phyloP scores from a whole-genome alignment of 2,888 invertebrate species.

The Macaria liturata region DNA sequence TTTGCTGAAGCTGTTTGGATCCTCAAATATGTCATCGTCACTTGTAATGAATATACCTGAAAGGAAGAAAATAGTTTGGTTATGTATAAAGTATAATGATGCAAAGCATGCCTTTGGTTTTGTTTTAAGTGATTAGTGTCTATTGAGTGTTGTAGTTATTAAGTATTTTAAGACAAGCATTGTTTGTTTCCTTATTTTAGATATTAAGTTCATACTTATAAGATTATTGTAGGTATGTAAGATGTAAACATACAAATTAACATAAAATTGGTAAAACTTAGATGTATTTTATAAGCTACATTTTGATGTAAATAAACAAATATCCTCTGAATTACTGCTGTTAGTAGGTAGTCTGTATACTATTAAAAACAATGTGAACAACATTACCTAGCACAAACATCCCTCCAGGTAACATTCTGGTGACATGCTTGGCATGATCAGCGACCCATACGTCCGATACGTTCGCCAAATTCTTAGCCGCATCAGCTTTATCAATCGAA shows the following conservation, averaged over 20 bases:
- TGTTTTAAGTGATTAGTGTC: too few species aligned
- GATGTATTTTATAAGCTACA: too few species aligned
- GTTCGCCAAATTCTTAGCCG: conserved; percentile 76
- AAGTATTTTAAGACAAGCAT: too few species aligned
- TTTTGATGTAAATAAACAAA: not conserved
- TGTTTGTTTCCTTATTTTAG: too few species aligned
- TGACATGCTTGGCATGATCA: conserved; percentile 93
- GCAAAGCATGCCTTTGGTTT: not conserved
- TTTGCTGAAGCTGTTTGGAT: conserved; percentile 81
- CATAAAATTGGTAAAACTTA: too few species aligned
- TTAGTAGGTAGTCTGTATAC: too few species aligned
- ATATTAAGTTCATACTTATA: too few species aligned
- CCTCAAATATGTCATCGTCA: conserved; percentile 85
- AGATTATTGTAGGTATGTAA: too few species aligned
- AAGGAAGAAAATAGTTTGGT: conserved; percentile 30
- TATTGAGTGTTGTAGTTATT: too few species aligned
- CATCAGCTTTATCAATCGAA: conserved; percentile 58
- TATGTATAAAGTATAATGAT: not conserved
- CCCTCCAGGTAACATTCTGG: conserved; percentile 95
- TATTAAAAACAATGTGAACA: not conserved
- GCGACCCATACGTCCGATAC: conserved; percentile 88
- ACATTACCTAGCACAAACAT: conserved; percentile 89
- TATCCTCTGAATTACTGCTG: too few species aligned
- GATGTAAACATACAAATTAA: too few species aligned
- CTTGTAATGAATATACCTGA: conserved; percentile 89